These are phyloP conservation scores for Adelosebastes latens DNA, from an alignment of 2,797 vertebrate genomes.

Conservation along the genomic window DNA sequence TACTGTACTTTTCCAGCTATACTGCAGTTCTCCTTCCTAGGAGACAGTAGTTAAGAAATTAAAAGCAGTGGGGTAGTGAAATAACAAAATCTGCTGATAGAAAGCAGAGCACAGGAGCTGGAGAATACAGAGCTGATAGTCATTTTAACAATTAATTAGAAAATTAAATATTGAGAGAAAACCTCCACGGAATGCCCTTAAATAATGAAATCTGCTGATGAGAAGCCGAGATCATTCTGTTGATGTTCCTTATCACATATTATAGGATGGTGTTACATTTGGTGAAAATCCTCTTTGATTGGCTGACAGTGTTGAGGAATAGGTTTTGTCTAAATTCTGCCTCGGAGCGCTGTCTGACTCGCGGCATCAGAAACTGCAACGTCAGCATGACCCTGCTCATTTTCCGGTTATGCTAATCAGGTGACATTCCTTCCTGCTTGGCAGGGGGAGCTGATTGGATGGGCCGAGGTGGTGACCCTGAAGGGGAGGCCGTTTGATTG, in stretches of 20 bases:
- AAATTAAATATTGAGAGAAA: constrained; percentile 62
- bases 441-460: constrained; percentile 76
- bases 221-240: constrained; percentile 29
- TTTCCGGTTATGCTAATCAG: constrained; percentile 70
- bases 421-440: constrained; percentile 66
- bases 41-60: constrained; percentile 28
- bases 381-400: constrained; percentile 60
- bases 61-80: constrained; percentile 25
- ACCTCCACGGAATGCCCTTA: constrained; percentile 33
- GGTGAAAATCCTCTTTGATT: constrained; percentile 24
- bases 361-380: constrained; percentile 22
- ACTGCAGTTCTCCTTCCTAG: neutral
- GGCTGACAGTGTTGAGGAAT: constrained; percentile 15
- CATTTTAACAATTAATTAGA: constrained; percentile 67
- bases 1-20: neutral
- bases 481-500: constrained; percentile 69
- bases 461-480: constrained; percentile 70
- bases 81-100: constrained; percentile 57
- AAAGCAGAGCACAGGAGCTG: constrained; percentile 27
- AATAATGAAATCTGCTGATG: constrained; percentile 59
- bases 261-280: constrained; percentile 1
- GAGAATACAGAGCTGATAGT: constrained; percentile 47
- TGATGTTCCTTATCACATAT: constrained; percentile 12
- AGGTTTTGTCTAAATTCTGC: constrained; percentile 16
- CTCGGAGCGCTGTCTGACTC: constrained; percentile 19